A percentile compares a stretch with the other conserved stretches of the same genome.
Evolutionary conservation across 2,113 vertebrate species (phyloP).

Genomic region (Menidia beryllina): DNA sequence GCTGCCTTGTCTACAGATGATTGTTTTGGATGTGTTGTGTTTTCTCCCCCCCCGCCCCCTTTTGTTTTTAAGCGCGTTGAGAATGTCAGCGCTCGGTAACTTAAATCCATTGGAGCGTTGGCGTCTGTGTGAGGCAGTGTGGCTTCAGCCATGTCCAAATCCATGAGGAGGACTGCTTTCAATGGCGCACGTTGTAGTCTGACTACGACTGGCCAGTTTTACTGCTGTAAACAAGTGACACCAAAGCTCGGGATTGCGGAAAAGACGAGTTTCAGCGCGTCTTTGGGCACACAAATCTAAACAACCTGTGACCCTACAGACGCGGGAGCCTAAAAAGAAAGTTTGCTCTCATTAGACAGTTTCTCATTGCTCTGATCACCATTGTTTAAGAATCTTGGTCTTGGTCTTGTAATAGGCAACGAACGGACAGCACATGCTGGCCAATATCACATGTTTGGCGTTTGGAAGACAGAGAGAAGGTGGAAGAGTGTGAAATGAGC

Average conservation of each 20-base stretch:
- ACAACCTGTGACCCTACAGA: conserved; percentile 7
- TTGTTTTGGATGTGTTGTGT: conserved; percentile 48
- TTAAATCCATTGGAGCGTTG: conserved; percentile 40
- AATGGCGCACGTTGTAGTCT: conserved; percentile 30
- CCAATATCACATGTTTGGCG: neutral
- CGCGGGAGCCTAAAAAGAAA: neutral
- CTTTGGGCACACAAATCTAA: neutral
- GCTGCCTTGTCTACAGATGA: conserved; percentile 29
- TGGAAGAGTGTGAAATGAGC: neutral
- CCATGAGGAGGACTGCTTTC: conserved; percentile 25
- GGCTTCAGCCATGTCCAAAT: conserved; percentile 44
- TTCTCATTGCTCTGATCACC: neutral
- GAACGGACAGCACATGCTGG: no score
- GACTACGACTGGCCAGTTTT: conserved; percentile 30
- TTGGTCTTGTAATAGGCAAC: no score
- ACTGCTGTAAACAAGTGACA: conserved; percentile 50
- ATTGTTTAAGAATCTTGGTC: neutral
- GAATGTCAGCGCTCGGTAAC: conserved; percentile 51
- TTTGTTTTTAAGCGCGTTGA: conserved; percentile 41
- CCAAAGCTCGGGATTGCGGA: conserved; percentile 6
- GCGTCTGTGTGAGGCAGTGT: conserved; percentile 19
- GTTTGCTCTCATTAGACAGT: neutral
- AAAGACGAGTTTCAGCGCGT: no score
- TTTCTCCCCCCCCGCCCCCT: no score
- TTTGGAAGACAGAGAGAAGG: neutral